phyloP scores from a whole-genome alignment of 2,888 invertebrate species.

The Geotrupes spiniger region DNA sequence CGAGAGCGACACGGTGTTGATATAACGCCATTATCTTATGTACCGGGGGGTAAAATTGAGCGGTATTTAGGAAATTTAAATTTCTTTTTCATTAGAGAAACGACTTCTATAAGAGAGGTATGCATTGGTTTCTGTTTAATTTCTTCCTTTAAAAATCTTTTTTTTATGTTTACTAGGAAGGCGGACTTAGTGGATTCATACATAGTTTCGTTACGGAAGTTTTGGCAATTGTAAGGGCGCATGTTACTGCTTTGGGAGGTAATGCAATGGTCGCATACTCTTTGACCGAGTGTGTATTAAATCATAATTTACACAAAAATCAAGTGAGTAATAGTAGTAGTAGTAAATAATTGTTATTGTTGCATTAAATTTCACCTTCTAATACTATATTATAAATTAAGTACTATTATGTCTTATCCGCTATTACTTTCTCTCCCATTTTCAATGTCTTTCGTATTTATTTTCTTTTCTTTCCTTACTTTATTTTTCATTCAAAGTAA shows the following conservation, averaged over 20 bases:
- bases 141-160: not conserved
- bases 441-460: too few species aligned
- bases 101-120: conserved; percentile 84
- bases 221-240: conserved; percentile 87
- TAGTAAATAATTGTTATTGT: too few species aligned
- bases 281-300: conserved; percentile 85
- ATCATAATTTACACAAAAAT: conserved; percentile 93
- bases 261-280: conserved; percentile 94
- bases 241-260: conserved; percentile 89
- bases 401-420: too few species aligned
- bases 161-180: conserved; percentile 56
- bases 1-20: conserved; percentile 64
- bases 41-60: conserved; percentile 75
- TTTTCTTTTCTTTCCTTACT: too few species aligned
- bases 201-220: conserved; percentile 94
- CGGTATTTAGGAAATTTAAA: conserved; percentile 87
- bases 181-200: conserved; percentile 91
- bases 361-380: too few species aligned
- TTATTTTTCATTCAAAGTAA: too few species aligned
- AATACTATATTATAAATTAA: too few species aligned
- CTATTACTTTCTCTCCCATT: too few species aligned
- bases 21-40: conserved; percentile 76
- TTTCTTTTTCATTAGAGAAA: conserved; percentile 94
- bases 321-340: conserved; percentile 80
- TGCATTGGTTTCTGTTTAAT: conserved; percentile 8